Evolutionary conservation across 1,140 invertebrate genomes (phyloP), one percentile per base, ranked within the genome.

Genomic region (Ceratitis capitata): DNA sequence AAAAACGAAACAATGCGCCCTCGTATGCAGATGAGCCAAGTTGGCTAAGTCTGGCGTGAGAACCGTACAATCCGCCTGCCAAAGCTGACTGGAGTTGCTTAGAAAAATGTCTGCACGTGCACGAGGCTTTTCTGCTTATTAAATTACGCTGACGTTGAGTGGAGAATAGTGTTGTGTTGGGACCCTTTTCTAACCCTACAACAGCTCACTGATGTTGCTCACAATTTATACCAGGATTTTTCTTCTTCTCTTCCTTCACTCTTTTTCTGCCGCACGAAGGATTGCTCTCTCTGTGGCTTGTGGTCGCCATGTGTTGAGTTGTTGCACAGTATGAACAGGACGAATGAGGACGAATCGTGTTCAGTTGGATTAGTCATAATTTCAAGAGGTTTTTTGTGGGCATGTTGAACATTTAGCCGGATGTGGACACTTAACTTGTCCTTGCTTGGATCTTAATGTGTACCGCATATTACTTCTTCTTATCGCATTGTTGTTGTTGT

Each of bases 121-220:
- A 69, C 64, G 12, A n/a, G 29, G 29, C 35, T 69, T 69, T 2
- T 32, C 64, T 42, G 64, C 64, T 69, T 69, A 69, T 69, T 69
- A 69, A 69, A 69, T 69, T 69, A 69, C 26, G 39, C 64, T 69
- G 35, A 69, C 35, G 14, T 35, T 69, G 64, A 69, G 64, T 69
- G 2, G 64, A 42, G 35, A 19, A 39, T 39, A 39, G 3, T 69
- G 29, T n/a, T n/a, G 58, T 32, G 29, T 29, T 61, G 51, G 19
- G 58, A 64, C 29, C 58, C 35, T 39, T 69, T 69, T 69, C 35
- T 69, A 35, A 61, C 16, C 64, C 32, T 39, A 39, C 32, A 69
- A 16, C 19, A 39, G 19, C 39, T 5, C 32, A 61, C 58, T 61
- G n/a, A n/a, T n/a, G n/a, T n/a, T n/a, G n/a, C n/a, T n/a, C n/a